Conservation (phyloP, 2,888 invertebrate species). For the Oeneis ivallda region DNA sequence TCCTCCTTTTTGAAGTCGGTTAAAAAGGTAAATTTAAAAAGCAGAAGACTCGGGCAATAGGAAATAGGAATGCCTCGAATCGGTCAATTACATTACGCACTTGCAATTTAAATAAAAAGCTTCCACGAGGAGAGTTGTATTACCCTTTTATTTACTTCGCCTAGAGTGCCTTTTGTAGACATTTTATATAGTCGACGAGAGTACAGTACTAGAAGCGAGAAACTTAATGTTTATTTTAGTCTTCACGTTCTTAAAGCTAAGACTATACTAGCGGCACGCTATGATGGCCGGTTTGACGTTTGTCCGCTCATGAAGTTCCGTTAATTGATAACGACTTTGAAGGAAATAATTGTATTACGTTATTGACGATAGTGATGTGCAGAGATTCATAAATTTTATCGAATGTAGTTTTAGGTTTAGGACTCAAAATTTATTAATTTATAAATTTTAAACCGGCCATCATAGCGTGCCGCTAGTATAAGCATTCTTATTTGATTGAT, state of each 20-base stretch:
- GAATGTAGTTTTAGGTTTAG: too few relatives aligned
- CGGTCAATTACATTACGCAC: conserved; percentile 36
- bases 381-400: too few relatives aligned
- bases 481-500: not conserved
- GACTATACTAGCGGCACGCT: too few relatives aligned
- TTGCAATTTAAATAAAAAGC: conserved; percentile 40
- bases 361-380: too few relatives aligned
- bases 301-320: too few relatives aligned
- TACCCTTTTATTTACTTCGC: conserved; percentile 27
- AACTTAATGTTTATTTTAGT: conserved; percentile 15
- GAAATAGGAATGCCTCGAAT: conserved; percentile 27
- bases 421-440: too few relatives aligned
- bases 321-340: too few relatives aligned
- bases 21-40: not conserved
- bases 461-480: too few relatives aligned
- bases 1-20: too few relatives aligned
- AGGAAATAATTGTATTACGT: too few relatives aligned
- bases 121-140: conserved; percentile 27
- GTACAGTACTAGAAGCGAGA: not conserved
- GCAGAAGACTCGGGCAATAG: conserved; percentile 4
- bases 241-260: not conserved
- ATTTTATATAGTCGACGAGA: conserved; percentile 12
- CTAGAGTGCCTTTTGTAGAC: conserved; percentile 21
- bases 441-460: too few relatives aligned
- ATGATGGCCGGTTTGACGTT: too few relatives aligned